A percentile compares a stretch with the other conserved stretches of the same genome.
Evolutionary conservation across 2,113 vertebrate species (phyloP).

Genomic region (Choloepus hoffmanni): DNA sequence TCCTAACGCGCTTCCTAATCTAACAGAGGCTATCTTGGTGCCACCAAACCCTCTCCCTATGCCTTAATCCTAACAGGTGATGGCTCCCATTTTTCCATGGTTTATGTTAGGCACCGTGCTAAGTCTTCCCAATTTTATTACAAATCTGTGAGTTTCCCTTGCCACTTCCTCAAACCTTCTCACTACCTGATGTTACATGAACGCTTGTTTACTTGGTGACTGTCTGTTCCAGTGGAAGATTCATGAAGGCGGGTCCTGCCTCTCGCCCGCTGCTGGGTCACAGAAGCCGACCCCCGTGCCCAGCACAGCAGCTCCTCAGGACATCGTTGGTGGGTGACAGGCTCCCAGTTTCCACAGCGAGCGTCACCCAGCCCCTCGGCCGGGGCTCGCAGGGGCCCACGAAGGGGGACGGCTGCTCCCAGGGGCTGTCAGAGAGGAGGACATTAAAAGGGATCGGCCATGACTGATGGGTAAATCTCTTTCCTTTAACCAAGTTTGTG

Average conservation of each 20-base stretch:
- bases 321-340: not conserved
- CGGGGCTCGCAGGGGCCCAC: too few species aligned
- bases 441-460: not conserved
- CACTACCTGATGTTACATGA: not conserved
- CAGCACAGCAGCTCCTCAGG: rapidly evolving
- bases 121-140: not conserved
- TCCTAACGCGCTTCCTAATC: not conserved
- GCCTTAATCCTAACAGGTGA: not conserved
- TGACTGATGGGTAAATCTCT: not conserved
- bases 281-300: too few species aligned
- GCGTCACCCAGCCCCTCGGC: not conserved
- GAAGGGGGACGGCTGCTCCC: too few species aligned
- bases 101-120: too few species aligned
- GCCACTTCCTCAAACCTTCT: not conserved
- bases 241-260: not conserved
- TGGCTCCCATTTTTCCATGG: not conserved
- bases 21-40: not conserved
- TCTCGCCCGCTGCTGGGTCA: not conserved
- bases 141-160: not conserved
- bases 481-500: not conserved
- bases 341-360: not conserved
- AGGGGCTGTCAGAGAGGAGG: not conserved
- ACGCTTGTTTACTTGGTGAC: not conserved
- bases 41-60: too few species aligned
- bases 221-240: not conserved